A percentile compares a stretch with the other conserved stretches of the same genome.
These are phyloP conservation scores for Machimus atricapillus DNA, from an alignment of 2,888 invertebrate species.

Conservation along the genomic window DNA sequence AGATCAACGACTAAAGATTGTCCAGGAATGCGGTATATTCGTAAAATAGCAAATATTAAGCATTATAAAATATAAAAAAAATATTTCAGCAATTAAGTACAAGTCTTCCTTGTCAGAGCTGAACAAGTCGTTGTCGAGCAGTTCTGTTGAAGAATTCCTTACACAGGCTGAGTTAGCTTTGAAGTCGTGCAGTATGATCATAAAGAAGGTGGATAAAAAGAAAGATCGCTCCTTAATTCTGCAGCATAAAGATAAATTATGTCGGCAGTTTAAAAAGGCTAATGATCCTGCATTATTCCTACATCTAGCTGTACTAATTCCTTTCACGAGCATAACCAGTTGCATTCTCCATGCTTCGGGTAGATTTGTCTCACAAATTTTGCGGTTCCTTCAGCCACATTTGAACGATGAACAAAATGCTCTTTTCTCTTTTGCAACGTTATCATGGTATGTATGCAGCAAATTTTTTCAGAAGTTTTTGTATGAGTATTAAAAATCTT, in stretches of 20 bases:
- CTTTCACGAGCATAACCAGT: conserved; percentile 83
- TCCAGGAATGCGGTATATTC: conserved; percentile 66
- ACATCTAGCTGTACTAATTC: conserved; percentile 77
- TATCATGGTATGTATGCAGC: conserved; percentile 74
- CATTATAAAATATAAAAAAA: not conserved
- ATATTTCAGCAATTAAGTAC: conserved; percentile 67
- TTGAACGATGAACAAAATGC: conserved; percentile 72
- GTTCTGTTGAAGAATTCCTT: conserved; percentile 81
- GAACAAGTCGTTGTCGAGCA: conserved; percentile 73
- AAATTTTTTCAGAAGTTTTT: not conserved
- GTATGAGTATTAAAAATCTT: not conserved
- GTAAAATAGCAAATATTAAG: not conserved
- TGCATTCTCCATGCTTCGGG: conserved; percentile 92
- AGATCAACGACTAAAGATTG: conserved; percentile 75
- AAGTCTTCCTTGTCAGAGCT: conserved; percentile 71
- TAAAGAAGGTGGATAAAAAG: conserved; percentile 90
- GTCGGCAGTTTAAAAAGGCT: conserved; percentile 77
- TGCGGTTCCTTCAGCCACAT: conserved; percentile 74
- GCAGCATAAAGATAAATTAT: conserved; percentile 81
- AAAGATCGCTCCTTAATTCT: conserved; percentile 79
- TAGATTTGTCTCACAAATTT: conserved; percentile 84
- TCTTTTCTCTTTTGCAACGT: conserved; percentile 69
- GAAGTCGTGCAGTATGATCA: conserved; percentile 76
- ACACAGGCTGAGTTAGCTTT: conserved; percentile 76
- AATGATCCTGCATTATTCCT: conserved; percentile 80